Percentiles rank a stretch among this genome's conserved stretches.
phyloP scores from a whole-genome alignment of 2,113 vertebrate species.

The Grammomys dolichurus region DNA sequence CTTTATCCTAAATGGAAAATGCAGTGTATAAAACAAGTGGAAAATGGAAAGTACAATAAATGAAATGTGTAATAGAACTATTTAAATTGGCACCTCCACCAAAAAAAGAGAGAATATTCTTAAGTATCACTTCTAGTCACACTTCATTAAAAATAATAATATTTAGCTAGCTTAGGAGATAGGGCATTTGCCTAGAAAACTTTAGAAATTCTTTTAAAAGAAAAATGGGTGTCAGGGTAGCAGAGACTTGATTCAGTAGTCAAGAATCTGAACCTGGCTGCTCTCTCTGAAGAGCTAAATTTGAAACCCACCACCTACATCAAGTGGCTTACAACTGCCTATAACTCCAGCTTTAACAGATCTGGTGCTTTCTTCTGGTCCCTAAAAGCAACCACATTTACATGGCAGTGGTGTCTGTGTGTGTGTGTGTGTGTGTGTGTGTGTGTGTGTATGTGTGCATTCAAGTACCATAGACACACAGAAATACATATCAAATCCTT shows the following conservation, averaged over 20 bases:
- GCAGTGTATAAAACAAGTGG: slow-evolving; percentile 87
- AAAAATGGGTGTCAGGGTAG: neutral
- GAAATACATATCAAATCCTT: neutral
- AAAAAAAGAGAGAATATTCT: neutral
- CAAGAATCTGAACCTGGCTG: neutral
- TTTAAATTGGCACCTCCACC: slow-evolving; percentile 86
- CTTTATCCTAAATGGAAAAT: slow-evolving; percentile 87
- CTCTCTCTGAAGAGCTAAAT: neutral
- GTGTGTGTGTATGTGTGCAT: neutral
- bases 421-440: no score
- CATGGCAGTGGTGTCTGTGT: neutral
- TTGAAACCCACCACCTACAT: neutral
- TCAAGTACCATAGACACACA: neutral
- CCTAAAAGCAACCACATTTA: neutral
- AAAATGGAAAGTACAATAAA: slow-evolving; percentile 70
- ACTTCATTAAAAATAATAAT: neutral
- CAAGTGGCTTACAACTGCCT: neutral
- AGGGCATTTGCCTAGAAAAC: neutral
- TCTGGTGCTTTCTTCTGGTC: neutral
- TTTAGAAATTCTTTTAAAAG: neutral
- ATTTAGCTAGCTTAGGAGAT: neutral
- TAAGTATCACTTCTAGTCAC: neutral
- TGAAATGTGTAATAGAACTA: slow-evolving; percentile 88
- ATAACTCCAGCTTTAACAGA: neutral
- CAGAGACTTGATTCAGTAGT: neutral